Evolutionary conservation across 2,888 invertebrate species (phyloP), one percentile per base, ranked within the genome.

Genomic region (Podabrus alpinus): DNA sequence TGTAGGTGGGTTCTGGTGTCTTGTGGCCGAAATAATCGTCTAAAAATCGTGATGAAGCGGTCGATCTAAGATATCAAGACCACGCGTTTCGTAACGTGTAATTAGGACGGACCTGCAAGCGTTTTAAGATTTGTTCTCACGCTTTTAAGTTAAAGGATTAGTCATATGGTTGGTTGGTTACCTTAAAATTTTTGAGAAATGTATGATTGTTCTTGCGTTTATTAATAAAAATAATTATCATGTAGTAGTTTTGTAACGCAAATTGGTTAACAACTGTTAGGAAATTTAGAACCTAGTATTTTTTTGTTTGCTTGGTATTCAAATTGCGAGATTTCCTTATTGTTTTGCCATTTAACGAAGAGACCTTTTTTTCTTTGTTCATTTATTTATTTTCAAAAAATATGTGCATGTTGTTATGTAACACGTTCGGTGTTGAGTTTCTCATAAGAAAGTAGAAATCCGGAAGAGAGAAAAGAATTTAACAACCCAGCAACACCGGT

Each of bases 41-140:
- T 29, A 59, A 68, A 45, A 5, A n/a, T 17, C 25, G 59, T 24
- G 25, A 15, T 61, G 19, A 66, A 73, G 73, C 59, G 76, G 64
- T 68, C 68, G 67, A 72, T 69, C 69, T 72, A 76, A 25, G 70
- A 68, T 66, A 68, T 71, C 71, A 76, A 76, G 76, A 80, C 85
- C 85, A 85, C 86, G 85, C 84, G 85, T 83, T 83, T 82, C 81
- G 82, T 81, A 85, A 85, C 85, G 81, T 84, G 83, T 86, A 86
- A 86, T 86, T 86, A 86, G 85, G 81, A 77, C 76, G 82, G 80
- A 81, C 84, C 85, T 84, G 82, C 82, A 81, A 84, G 85, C 84
- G 80, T 78, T 83, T 85, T 84, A 82, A 81, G 83, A 81, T 83
- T 80, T 83, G 84, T 86, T 86, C 86, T 86, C 86, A 86, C 86